Percentiles rank a stretch among this genome's conserved stretches.
Evolutionary conservation across 2,113 vertebrate species (phyloP).

Genomic region (Saccopteryx leptura): DNA sequence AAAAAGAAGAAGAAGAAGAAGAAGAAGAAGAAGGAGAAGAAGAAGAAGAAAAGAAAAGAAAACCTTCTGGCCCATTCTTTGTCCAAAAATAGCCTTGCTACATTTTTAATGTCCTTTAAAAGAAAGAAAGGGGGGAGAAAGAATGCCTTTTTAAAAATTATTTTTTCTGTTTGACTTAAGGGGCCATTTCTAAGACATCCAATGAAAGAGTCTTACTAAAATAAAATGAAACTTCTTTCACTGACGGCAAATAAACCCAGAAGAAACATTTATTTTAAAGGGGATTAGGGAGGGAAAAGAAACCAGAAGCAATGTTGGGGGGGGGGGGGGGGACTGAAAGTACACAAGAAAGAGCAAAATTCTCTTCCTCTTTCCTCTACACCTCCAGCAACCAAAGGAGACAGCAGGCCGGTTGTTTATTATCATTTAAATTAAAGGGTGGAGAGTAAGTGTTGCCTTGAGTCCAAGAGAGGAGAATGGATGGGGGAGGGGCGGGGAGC

Average conservation of each 20-base stretch:
- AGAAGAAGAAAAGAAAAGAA: not conserved
- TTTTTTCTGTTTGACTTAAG: constrained; percentile 69
- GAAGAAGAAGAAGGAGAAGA: not conserved
- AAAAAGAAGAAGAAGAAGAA: too few relatives aligned
- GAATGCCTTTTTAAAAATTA: constrained; percentile 31
- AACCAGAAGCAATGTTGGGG: constrained; percentile 36
- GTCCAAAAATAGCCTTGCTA: constrained; percentile 76
- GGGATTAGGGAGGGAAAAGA: constrained; percentile 67
- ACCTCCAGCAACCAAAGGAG: not conserved
- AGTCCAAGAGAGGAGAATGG: not conserved
- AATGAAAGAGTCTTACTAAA: constrained; percentile 64
- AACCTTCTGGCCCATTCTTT: constrained; percentile 66
- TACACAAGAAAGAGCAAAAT: not conserved
- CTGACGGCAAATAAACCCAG: constrained; percentile 63
- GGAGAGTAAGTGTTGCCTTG: constrained; percentile 7
- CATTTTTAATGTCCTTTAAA: constrained; percentile 64
- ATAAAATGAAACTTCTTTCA: constrained; percentile 58
- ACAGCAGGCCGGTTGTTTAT: not conserved
- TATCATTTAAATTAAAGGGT: constrained; percentile 67
- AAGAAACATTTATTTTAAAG: constrained; percentile 79
- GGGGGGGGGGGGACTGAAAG: not conserved
- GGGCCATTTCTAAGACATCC: constrained; percentile 71
- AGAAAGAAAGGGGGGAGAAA: not conserved
- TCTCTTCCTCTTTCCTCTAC: not conserved
- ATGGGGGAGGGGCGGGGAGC: not conserved